Conservation (phyloP, 2,797 vertebrate genomes). For the Kryptolebias ocellatus region DNA sequence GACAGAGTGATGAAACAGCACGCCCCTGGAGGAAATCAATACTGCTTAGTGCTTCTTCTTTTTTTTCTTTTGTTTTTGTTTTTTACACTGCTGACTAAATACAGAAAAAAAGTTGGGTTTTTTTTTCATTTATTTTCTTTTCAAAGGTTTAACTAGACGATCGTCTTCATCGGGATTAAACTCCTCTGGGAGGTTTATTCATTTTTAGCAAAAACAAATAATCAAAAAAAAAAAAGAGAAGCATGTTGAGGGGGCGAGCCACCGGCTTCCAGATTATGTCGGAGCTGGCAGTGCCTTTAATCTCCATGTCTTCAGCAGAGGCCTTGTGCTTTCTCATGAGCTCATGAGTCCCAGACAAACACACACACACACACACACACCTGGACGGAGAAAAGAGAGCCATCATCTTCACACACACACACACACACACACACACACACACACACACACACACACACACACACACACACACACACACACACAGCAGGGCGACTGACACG, state of each 20-base stretch:
- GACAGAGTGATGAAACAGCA: conserved; percentile 28
- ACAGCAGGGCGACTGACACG: conserved; percentile 48
- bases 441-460: conserved; percentile 18
- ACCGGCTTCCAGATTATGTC: conserved; percentile 80
- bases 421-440: background rate
- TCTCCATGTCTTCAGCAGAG: conserved; percentile 81
- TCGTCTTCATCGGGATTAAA: conserved; percentile 24
- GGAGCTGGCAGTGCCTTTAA: conserved; percentile 84
- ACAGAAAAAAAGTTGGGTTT: conserved; percentile 5
- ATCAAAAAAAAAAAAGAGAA: background rate
- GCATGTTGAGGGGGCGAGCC: conserved; percentile 66
- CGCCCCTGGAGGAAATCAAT: conserved; percentile 42
- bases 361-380: conserved; percentile 57
- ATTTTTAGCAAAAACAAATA: conserved; percentile 42
- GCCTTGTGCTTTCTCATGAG: conserved; percentile 82
- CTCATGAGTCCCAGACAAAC: conserved; percentile 66
- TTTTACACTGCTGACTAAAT: conserved; percentile 35
- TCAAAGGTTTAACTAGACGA: conserved; percentile 21
- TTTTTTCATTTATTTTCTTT: background rate
- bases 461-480: conserved; percentile 31
- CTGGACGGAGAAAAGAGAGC: conserved; percentile 61
- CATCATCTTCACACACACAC: conserved; percentile 29
- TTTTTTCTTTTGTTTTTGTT: background rate
- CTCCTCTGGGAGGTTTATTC: conserved; percentile 30
- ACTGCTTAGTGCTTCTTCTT: conserved; percentile 17